Percentiles rank a stretch among this genome's conserved stretches.
These are phyloP conservation scores for Tenthredo distinguenda DNA, from an alignment of 2,888 invertebrate genomes.

Conservation along the genomic window DNA sequence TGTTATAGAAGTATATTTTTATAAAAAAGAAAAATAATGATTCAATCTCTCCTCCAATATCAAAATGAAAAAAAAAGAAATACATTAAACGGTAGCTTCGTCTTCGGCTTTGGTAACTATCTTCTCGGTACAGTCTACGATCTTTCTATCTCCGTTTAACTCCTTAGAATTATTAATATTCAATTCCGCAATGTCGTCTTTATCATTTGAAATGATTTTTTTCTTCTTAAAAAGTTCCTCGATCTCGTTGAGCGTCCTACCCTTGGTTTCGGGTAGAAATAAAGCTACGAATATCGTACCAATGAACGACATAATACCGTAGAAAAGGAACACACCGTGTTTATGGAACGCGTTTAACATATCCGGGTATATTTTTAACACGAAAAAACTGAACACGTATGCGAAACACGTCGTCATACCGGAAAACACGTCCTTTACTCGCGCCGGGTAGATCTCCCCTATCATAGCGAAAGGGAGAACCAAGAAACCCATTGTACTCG, in stretches of 20 bases:
- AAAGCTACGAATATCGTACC: slow-evolving; percentile 79
- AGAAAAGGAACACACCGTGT: slow-evolving; percentile 80
- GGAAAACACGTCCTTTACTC: slow-evolving; percentile 79
- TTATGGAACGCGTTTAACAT: slow-evolving; percentile 76
- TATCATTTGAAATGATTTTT: background rate
- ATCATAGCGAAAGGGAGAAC: slow-evolving; percentile 81
- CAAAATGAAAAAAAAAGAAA: background rate
- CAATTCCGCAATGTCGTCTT: background rate
- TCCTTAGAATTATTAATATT: background rate
- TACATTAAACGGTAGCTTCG: background rate
- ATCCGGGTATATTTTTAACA: slow-evolving; percentile 79
- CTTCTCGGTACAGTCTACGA: background rate
- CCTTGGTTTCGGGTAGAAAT: slow-evolving; percentile 80
- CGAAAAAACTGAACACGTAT: slow-evolving; percentile 80
- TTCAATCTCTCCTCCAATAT: background rate
- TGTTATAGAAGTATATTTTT: no score
- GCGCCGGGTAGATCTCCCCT: slow-evolving; percentile 80
- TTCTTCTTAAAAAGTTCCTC: slow-evolving; percentile 77
- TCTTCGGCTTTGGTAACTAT: background rate
- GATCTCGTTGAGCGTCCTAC: slow-evolving; percentile 79
- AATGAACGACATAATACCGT: slow-evolving; percentile 76
- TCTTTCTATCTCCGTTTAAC: background rate
- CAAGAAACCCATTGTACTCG: slow-evolving; percentile 80
- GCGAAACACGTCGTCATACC: slow-evolving; percentile 79
- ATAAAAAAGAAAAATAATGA: no score